Percentiles rank a stretch among this genome's conserved stretches.
Evolutionary conservation across 2,888 invertebrate genomes (phyloP).

Genomic region (Masnerella sp.): DNA sequence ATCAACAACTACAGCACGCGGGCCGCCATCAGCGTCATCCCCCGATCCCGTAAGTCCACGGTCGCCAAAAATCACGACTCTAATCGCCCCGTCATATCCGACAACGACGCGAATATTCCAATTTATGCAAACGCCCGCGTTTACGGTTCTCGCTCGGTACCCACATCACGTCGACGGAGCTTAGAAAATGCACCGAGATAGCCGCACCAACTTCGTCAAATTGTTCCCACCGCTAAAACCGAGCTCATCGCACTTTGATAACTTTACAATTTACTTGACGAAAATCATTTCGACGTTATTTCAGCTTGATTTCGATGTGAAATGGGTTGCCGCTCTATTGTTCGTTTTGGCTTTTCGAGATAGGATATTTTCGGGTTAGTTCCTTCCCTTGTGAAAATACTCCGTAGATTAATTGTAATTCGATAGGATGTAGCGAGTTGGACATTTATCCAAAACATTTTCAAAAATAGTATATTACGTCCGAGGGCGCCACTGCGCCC

Average conservation of each 20-base stretch:
- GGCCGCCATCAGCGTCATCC: constrained; percentile 67
- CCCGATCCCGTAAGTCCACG: constrained; percentile 69
- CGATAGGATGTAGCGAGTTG: no score
- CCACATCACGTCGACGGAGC: constrained; percentile 37
- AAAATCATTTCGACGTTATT: constrained; percentile 8
- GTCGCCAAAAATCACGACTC: not conserved
- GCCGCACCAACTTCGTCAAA: constrained; percentile 22
- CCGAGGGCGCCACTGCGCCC: no score
- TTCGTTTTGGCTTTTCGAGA: no score
- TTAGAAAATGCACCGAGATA: constrained; percentile 19
- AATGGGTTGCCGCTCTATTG: no score
- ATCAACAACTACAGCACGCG: constrained; percentile 68
- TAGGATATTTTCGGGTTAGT: no score
- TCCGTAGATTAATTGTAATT: no score
- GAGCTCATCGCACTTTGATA: constrained; percentile 16
- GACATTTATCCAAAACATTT: no score
- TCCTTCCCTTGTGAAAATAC: no score
- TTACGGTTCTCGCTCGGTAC: constrained; percentile 14
- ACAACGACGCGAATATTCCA: constrained; percentile 6
- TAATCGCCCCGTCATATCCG: constrained; percentile 10
- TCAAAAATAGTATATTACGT: no score
- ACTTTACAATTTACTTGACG: constrained; percentile 16
- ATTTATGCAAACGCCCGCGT: constrained; percentile 37
- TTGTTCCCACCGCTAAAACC: constrained; percentile 21
- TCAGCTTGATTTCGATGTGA: constrained; percentile 3